Percentiles rank a stretch among this genome's conserved stretches.
Conservation (phyloP, 2,797 vertebrate species). For the Loris lydekkerianus region DNA sequence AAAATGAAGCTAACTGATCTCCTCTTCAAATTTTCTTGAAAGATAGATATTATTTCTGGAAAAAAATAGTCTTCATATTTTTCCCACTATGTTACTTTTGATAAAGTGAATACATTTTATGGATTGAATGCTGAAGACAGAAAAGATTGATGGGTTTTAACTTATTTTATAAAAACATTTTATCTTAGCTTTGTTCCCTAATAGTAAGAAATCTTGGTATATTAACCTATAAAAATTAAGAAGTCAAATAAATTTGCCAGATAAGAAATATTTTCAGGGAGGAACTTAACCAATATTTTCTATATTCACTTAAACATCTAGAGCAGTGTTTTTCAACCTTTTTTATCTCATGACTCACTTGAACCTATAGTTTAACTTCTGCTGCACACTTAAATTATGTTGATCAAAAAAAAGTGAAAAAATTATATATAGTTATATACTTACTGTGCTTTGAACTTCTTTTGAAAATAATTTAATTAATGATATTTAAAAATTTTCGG, state of each 20-base stretch:
- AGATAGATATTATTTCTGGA: conserved; percentile 71
- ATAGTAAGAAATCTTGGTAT: conserved; percentile 68
- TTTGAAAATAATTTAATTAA: too few species aligned
- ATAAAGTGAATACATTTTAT: conserved; percentile 73
- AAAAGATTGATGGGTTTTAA: conserved; percentile 73
- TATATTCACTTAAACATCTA: not conserved
- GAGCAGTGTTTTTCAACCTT: too few species aligned
- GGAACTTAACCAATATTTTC: conserved; percentile 34
- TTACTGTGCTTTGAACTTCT: too few species aligned
- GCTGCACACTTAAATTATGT: too few species aligned
- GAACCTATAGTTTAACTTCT: too few species aligned
- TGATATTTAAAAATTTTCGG: too few species aligned
- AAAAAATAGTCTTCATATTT: conserved; percentile 66
- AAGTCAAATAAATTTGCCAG: conserved; percentile 66
- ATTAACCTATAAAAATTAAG: conserved; percentile 70
- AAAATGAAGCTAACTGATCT: conserved; percentile 69
- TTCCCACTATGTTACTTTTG: conserved; percentile 67
- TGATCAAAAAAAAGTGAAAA: too few species aligned
- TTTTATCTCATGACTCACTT: too few species aligned
- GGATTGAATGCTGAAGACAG: conserved; percentile 68
- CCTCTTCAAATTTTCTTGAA: conserved; percentile 63
- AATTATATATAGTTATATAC: too few species aligned
- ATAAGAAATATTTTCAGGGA: conserved; percentile 65
- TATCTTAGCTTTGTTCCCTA: conserved; percentile 69
- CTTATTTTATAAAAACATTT: conserved; percentile 31